Conservation (phyloP, 1,140 invertebrate genomes). For the Eubasilissa regina region DNA sequence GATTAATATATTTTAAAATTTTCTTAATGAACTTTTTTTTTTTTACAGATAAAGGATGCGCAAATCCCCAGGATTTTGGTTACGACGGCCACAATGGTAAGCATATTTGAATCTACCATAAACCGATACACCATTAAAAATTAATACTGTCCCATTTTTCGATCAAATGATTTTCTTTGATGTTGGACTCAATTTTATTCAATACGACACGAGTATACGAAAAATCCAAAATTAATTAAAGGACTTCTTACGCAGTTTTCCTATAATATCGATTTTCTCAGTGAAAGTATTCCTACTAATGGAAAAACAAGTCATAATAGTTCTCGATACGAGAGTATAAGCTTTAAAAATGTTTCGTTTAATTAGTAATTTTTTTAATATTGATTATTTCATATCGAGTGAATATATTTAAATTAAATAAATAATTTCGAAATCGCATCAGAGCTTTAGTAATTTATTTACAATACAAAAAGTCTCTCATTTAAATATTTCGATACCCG, state of each 20-base stretch:
- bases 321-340: too few relatives aligned
- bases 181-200: too few relatives aligned
- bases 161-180: background rate
- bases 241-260: too few relatives aligned
- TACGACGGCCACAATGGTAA: conserved; percentile 61
- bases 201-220: too few relatives aligned
- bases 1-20: background rate
- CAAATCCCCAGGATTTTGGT: conserved; percentile 58
- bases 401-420: background rate
- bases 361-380: background rate
- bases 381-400: background rate
- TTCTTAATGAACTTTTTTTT: background rate
- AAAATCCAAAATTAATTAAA: too few relatives aligned
- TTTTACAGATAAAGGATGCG: conserved; percentile 36
- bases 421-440: background rate
- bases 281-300: too few relatives aligned
- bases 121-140: background rate
- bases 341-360: background rate
- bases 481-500: too few relatives aligned
- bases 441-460: background rate
- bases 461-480: too few relatives aligned
- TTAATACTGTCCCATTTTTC: background rate
- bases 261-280: too few relatives aligned
- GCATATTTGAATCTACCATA: conserved; percentile 17
- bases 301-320: too few relatives aligned